These are phyloP conservation scores for Boleophthalmus pectinirostris DNA, from an alignment of 2,113 vertebrate species.

Conservation along the genomic window DNA sequence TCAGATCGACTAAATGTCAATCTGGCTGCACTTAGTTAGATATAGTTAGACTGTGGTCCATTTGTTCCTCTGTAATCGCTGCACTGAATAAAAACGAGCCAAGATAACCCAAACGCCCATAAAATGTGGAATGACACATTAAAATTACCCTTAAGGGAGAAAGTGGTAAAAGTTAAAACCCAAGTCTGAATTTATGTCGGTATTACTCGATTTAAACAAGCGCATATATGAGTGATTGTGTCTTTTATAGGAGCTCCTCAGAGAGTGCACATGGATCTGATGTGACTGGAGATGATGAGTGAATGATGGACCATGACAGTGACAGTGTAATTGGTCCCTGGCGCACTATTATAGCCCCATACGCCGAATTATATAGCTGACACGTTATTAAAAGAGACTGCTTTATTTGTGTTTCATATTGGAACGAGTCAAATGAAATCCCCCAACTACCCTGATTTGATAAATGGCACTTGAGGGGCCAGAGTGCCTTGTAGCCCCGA, in stretches of 20 bases:
- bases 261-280: conserved; percentile 38
- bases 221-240: background rate
- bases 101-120: background rate
- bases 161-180: conserved; percentile 7
- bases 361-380: conserved; percentile 38
- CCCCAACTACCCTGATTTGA: conserved; percentile 39
- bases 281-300: conserved; percentile 43
- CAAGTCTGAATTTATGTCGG: background rate
- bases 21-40: too few relatives aligned
- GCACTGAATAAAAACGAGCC: background rate
- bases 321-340: conserved; percentile 59
- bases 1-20: too few relatives aligned
- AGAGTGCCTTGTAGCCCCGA: conserved; percentile 3
- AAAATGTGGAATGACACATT: background rate
- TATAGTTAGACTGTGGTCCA: background rate
- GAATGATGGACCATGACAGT: conserved; percentile 55
- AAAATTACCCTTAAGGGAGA: background rate
- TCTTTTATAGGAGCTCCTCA: conserved; percentile 24
- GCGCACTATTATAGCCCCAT: conserved; percentile 43
- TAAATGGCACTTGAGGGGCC: conserved; percentile 29
- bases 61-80: background rate
- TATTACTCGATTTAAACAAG: conserved; percentile 15
- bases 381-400: conserved; percentile 49
- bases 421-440: conserved; percentile 43
- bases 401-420: conserved; percentile 48